Evolutionary conservation across 2,888 invertebrate genomes (phyloP).

Genomic region (Drosophila rellima): DNA sequence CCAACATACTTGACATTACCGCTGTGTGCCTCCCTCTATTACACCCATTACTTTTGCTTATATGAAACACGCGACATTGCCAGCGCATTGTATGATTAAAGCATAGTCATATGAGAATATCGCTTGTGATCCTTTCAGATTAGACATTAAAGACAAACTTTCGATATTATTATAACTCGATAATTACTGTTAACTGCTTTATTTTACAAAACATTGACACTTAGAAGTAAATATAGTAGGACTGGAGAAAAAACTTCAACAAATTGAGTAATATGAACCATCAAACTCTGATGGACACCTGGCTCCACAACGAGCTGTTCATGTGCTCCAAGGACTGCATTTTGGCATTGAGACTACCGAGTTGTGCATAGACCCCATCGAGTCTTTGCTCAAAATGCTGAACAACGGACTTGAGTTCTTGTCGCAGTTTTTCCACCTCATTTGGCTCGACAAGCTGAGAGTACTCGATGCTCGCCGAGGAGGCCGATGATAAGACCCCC

Average conservation of each 20-base stretch:
- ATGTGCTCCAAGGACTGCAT: conserved; percentile 67
- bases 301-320: conserved; percentile 77
- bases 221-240: neutral
- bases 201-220: neutral
- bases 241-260: neutral
- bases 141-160: neutral
- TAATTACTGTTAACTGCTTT: neutral
- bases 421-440: conserved; percentile 69
- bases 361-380: conserved; percentile 44
- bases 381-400: conserved; percentile 80
- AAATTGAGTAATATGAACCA: neutral
- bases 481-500: neutral
- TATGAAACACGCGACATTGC: neutral
- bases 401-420: conserved; percentile 76
- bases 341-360: conserved; percentile 66
- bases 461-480: conserved; percentile 40
- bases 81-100: neutral
- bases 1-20: too few relatives aligned
- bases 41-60: neutral
- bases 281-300: conserved; percentile 72
- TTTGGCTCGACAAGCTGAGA: conserved; percentile 2
- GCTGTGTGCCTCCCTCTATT: neutral
- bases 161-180: neutral
- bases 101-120: too few relatives aligned
- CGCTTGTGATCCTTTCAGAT: too few relatives aligned